phyloP scores from a whole-genome alignment of 2,113 vertebrate genomes.

The Haemorhous mexicanus region DNA sequence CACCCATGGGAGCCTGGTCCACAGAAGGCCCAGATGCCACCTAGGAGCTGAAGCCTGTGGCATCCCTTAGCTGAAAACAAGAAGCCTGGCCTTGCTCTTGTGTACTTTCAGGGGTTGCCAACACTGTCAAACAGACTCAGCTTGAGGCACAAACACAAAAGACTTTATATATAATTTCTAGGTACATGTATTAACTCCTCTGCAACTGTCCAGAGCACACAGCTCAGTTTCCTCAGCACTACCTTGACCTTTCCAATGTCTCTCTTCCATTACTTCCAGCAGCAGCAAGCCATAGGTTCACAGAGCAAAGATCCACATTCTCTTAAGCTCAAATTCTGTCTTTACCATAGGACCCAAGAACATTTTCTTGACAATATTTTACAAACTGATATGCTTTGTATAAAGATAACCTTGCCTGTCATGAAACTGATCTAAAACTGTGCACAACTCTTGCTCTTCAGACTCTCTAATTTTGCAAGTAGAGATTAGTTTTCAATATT shows the following conservation, averaged over 20 bases:
- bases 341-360: not conserved
- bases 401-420: not conserved
- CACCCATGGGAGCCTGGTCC: fast-evolving
- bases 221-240: not conserved
- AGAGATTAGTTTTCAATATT: not conserved
- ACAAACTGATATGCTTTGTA: not conserved
- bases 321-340: not conserved
- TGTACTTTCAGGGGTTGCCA: not conserved
- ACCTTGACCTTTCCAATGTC: not conserved
- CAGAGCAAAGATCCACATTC: not conserved
- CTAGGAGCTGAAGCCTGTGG: not conserved
- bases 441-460: not conserved
- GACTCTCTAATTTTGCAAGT: not conserved
- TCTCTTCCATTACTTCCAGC: not conserved
- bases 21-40: not conserved
- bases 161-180: not conserved
- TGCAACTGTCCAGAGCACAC: not conserved
- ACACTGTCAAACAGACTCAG: not conserved
- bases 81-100: not conserved
- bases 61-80: not conserved
- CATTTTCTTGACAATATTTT: not conserved
- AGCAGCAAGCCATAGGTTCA: not conserved
- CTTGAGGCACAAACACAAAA: not conserved
- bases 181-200: not conserved
- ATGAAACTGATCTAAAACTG: not conserved